Base-by-base conservation (phyloP, 1,140 invertebrate species). In the Drosophila arizonae region DNA sequence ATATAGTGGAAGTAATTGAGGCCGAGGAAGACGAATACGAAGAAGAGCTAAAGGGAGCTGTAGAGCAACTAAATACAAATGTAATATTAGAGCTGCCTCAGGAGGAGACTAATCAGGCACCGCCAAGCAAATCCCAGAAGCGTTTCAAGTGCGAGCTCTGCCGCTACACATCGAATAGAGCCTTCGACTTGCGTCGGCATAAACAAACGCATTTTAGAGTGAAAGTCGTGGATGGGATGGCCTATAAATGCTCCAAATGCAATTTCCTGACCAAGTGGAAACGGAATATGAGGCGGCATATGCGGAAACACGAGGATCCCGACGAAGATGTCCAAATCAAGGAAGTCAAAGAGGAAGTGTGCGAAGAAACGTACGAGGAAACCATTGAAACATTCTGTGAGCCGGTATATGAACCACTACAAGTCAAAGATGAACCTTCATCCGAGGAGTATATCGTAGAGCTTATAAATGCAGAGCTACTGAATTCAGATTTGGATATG, bases 131-230 rank as follows among this genome's bases (percentile, higher is more conserved):
- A 6, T 10, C 8, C 3, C 52, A 30, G 24, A 72, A 67, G 24
- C n/a, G 45, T 33, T 72, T 72, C 39, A 57, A 61, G 1, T 72
- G 70, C 15, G 56, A 57, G 10, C 56, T 61, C 24, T 72, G 70
- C 21, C 56, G 60, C 10, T 72, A 72, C 13, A 68, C 70, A 21
- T 46, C 64, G 3, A 68, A 60, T 6, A 50, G 70, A 10, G 26
- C 56, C 15, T 72, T 72, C 28, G 70, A 72, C 4, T 9, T 72
- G 50, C 64, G 70, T 6, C 56, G 70, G 0, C 70, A 72, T 15
- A 41, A 56, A 6, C 64, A 41, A 6, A 68, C 56, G 2, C 70
- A 72, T 30, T 21, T 13, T 0, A 30, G 33, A 13, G 15, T 21
- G 0, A 72, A 61, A n/a, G 33, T 55, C 1, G 8, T 61, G 0